These are phyloP conservation scores for Orestias chungarensis DNA, from an alignment of 2,797 vertebrate species.

Conservation along the genomic window DNA sequence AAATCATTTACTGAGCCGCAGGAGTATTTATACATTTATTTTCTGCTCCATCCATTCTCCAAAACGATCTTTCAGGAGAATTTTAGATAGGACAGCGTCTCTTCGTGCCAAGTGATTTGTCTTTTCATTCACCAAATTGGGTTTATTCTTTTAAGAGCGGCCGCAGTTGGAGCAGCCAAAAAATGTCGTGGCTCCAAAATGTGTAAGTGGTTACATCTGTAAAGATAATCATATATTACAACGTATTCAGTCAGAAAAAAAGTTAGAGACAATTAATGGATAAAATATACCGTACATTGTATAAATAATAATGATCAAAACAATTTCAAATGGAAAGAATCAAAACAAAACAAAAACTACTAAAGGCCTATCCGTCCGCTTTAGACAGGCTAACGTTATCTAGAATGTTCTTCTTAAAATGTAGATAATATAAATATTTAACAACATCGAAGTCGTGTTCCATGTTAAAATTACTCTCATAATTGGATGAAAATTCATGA, in stretches of 20 bases:
- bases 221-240: slow-evolving; percentile 4
- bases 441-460: background rate
- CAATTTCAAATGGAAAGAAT: background rate
- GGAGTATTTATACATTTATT: slow-evolving; percentile 54
- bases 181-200: background rate
- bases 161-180: slow-evolving; percentile 35
- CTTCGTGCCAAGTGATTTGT: slow-evolving; percentile 56
- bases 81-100: slow-evolving; percentile 48
- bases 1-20: slow-evolving; percentile 34
- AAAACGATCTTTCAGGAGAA: slow-evolving; percentile 29
- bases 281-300: background rate
- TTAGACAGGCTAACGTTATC: background rate
- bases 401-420: background rate
- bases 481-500: background rate
- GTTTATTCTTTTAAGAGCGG: slow-evolving; percentile 35
- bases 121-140: slow-evolving; percentile 56
- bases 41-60: slow-evolving; percentile 60
- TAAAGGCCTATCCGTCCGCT: background rate
- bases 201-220: slow-evolving; percentile 33
- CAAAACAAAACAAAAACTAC: background rate
- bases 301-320: background rate
- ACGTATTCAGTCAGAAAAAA: background rate
- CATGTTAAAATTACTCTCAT: background rate
- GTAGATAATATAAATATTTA: background rate
- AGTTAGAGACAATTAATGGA: slow-evolving; percentile 6